Evolutionary conservation across 30 jellyfish, hydroid and myxozoan species (phyloP), one percentile per base, ranked within the genome.

Genomic region (Chrysaora quinquecirrha): DNA sequence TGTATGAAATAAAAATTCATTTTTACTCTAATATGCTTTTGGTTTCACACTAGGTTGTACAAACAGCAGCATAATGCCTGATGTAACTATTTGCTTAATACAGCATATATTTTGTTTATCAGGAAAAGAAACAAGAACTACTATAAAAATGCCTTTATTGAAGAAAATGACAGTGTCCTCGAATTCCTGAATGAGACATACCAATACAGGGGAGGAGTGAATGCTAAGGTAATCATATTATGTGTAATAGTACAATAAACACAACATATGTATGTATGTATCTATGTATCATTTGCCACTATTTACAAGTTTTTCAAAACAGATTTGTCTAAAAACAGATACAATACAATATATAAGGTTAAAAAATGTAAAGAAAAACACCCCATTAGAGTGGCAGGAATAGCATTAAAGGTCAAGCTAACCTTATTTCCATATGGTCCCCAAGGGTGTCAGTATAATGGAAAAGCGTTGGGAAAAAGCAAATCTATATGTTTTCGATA

Each of bases 361-460:
- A 38, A 38, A n/a, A n/a, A n/a, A 38, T 38, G 54, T 38, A 38
- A 6, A 38, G 54, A 25, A 34, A 67, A 30, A 29, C 79, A 43
- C 79, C 49, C 35, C 31, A 67, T 30, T 67, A 19, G 28, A 71
- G 83, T 35, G 69, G 83, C 83, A 71, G 83, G 68, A 62, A 71
- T 71, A 71, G 83, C 83, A 71, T 46, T 31, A 31, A 71, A 71
- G 83, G 56, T 33, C 83, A 46, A 34, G 48, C 43, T 34, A 62
- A 71, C 69, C 83, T 34, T 34, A n/a, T 34, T 71, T 71, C 83
- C 83, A 71, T 71, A 71, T 71, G 83, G 83, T 71, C 83, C 83
- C 83, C 83, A 33, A 30, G 24, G 64, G 48, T 61, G 76, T 64
- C 6, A 12, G 38, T 64, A 19, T 32, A 20, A 28, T 9, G 32